Base-by-base conservation (phyloP, 2,888 invertebrate species). In the Oxytorus armatus region DNA sequence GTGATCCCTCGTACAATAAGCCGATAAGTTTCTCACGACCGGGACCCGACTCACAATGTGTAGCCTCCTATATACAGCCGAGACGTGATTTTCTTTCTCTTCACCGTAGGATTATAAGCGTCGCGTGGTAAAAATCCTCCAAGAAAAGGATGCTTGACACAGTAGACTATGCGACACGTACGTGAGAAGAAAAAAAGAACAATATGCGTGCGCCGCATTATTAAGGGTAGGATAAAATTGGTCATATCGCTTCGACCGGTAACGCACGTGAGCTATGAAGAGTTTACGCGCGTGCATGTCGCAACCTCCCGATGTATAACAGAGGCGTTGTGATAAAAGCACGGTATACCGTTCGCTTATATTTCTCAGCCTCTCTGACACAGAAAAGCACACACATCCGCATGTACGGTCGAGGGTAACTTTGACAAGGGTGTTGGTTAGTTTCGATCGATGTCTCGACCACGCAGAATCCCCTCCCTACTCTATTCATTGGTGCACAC, bases 361-460 rank as follows among this genome's bases (percentile, higher is more conserved):
- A 23, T 74, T 57, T 47, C 23, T 53, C 33, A 16, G 44, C 16
- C 49, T 77, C 36, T 49, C 16, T 29, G 65, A 61, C 5, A 29
- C 44, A 39, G 11, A 39, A 8, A n/a, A 33, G 49, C 14, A 33
- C 14, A 39, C 29, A 21, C 57, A 49, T 16, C 11, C 42, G 49
- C 59, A 18, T 36, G 36, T 5, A 42, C 14, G 23, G 10, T 23
- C 10, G 55, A 18, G 39, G 57, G 18, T 23, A 33, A 63, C 77
- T 49, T 69, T 68, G 75, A 72, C 57, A 55, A 61, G 61, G 82
- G 85, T n/a, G n/a, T n/a, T n/a, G n/a, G n/a, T 83, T 82, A 83
- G 65, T 82, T 78, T 59, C 87, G 89, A 89, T 88, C 88, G 86
- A 88, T 88, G 86, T 80, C 81, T 81, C 83, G 83, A 59, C 66